These are phyloP conservation scores for Chiridota heheva DNA, from an alignment of 35 echinoderm and acorn worm genomes.

Conservation along the genomic window DNA sequence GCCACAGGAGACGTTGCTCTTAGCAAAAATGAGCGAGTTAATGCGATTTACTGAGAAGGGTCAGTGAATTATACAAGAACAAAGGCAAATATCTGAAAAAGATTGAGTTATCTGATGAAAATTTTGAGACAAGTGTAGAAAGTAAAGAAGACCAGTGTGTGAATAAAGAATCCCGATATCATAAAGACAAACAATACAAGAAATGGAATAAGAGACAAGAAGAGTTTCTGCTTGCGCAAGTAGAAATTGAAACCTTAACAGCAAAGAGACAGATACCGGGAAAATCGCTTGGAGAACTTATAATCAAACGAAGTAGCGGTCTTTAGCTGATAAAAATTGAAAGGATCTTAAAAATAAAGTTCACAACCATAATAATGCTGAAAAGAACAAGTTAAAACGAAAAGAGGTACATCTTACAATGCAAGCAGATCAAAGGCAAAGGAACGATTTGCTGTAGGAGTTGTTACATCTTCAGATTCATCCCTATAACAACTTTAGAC, in stretches of 20 bases:
- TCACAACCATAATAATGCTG: neutral
- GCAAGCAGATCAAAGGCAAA: no score
- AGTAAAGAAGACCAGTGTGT: neutral
- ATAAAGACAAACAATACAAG: slow-evolving; percentile 15
- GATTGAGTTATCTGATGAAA: slow-evolving; percentile 47
- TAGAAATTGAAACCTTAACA: neutral
- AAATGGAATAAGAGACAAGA: neutral
- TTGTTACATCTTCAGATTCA: no score
- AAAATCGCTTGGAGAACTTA: slow-evolving; percentile 10
- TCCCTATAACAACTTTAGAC: no score
- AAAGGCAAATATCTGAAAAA: slow-evolving; percentile 48
- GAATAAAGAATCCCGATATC: neutral
- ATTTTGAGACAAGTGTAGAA: slow-evolving; percentile 1
- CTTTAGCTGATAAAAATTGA: slow-evolving; percentile 3
- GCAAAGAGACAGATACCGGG: neutral
- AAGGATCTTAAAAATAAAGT: slow-evolving; percentile 22
- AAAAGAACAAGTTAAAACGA: neutral
- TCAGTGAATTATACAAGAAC: slow-evolving; percentile 21
- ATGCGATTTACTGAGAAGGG: slow-evolving; percentile 65
- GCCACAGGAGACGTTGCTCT: slow-evolving; percentile 56
- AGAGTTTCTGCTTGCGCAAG: neutral
- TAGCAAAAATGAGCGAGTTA: slow-evolving; percentile 62
- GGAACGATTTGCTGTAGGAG: no score
- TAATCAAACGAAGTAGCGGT: slow-evolving; percentile 2
- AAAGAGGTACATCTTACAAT: no score